These are phyloP conservation scores for Papilio aristodemus DNA, from an alignment of 1,140 invertebrate species.

Conservation along the genomic window DNA sequence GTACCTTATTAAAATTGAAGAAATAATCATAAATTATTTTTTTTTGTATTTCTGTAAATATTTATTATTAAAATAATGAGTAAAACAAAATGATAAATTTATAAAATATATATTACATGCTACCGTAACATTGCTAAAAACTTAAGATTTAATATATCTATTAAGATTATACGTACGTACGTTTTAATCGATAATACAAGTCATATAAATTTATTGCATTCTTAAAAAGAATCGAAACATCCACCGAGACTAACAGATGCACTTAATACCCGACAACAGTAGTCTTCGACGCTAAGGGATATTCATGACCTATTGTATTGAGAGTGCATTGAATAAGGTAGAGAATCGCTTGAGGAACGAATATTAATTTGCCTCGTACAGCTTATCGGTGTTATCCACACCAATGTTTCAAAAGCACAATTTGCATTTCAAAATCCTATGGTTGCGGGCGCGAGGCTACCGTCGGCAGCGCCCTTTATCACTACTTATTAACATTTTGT, in stretches of 20 bases:
- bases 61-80: no score
- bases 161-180: conserved; percentile 9
- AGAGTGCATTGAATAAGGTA: conserved; percentile 39
- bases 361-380: conserved; percentile 58
- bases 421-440: conserved; percentile 71
- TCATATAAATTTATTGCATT: conserved; percentile 34
- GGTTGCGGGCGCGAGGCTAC: conserved; percentile 43
- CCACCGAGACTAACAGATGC: conserved; percentile 34
- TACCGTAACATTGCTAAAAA: conserved; percentile 3
- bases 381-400: conserved; percentile 57
- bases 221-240: conserved; percentile 29
- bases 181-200: conserved; percentile 29
- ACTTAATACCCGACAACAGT: conserved; percentile 32
- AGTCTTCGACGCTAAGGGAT: background rate
- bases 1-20: no score
- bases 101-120: no score
- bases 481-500: conserved; percentile 75
- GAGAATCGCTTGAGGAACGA: conserved; percentile 53
- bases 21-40: no score
- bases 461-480: conserved; percentile 60
- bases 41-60: no score
- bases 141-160: conserved; percentile 1
- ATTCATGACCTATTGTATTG: conserved; percentile 18
- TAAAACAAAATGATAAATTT: no score
- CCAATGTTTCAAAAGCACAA: conserved; percentile 59